Evolutionary conservation across 2,888 invertebrate species (phyloP).

Genomic region (Apoda limacodes): DNA sequence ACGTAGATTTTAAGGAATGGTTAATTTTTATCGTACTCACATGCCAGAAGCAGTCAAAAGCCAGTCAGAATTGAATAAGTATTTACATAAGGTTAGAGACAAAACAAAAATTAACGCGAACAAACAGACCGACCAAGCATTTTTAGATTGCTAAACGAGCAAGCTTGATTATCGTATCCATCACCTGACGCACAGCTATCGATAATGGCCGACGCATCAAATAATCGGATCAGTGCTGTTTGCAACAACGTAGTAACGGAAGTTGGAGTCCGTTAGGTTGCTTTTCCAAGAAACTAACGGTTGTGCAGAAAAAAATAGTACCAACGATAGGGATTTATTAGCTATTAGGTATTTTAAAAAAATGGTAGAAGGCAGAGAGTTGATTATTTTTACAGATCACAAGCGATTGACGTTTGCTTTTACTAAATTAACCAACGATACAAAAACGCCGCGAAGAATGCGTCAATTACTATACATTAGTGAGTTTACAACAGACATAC

Average conservation of each 20-base stretch:
- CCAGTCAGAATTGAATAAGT: constrained; percentile 8
- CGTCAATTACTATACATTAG: constrained; percentile 9
- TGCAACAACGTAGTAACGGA: constrained; percentile 25
- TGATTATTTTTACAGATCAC: constrained; percentile 16
- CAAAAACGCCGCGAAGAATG: constrained; percentile 10
- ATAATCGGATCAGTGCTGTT: constrained; percentile 26
- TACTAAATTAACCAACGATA: constrained; percentile 2
- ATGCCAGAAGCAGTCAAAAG: constrained; percentile 1
- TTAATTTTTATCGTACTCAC: constrained; percentile 10
- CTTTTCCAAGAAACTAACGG: constrained; percentile 6
- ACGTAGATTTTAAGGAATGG: constrained; percentile 11
- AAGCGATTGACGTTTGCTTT: constrained; percentile 13
- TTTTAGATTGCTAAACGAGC: constrained; percentile 14
- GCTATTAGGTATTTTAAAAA: constrained; percentile 13
- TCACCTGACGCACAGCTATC: constrained; percentile 17
- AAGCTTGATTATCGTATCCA: constrained; percentile 13
- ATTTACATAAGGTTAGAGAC: constrained; percentile 18
- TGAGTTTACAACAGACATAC: no score
- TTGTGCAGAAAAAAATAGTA: constrained; percentile 4
- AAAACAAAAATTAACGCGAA: constrained; percentile 18
- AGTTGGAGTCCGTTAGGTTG: constrained; percentile 7
- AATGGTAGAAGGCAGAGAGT: constrained; percentile 8
- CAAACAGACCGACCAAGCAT: constrained; percentile 11
- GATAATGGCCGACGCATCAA: constrained; percentile 23
- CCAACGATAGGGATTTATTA: constrained; percentile 13